Base-by-base conservation (phyloP, 2,888 invertebrate genomes). In the Phoronis australis region DNA sequence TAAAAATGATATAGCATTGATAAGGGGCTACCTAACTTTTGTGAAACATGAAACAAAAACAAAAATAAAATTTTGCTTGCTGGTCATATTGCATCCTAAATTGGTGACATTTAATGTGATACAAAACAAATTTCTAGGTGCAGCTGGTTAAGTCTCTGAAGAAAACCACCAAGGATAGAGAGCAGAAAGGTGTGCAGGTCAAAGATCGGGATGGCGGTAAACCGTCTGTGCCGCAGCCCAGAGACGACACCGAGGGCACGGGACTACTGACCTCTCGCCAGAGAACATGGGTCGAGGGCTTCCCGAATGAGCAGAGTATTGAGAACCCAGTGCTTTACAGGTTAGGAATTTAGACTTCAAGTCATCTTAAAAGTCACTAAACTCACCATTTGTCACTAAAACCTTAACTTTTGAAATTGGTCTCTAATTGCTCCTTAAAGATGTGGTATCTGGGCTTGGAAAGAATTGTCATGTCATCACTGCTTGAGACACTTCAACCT, bases 271-370 rank as follows among this genome's bases (percentile, higher is more conserved):
- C 55, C 6, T 58, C 60, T 21, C 52, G 74, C 52, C 73, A 73
- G 57, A 55, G 56, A 31, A 66, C 71, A 2, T 76, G 76, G 76
- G 59, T 66, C 5, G 66, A 67, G 48, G 68, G 69, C 4, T 68
- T 71, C 45, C 71, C 75, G 25, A 75, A 75, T 65, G 73, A 76
- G 44, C 62, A 64, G 12, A 57, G 68, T 48, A 62, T 66, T 12
- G 73, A 76, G 57, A 76, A 76, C 56, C 75, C 75, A 31, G 68
- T 74, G 27, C 52, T 71, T n/a, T 69, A 65, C 54, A 75, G 69
- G 74, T 72, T 58, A 54, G 61, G 57, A 12, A 15, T 9, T 31
- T 31, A 12, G 9, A 15, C 9, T 31, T 31, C 9, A 31, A 12
- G 15, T 12, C n/a, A n/a, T n/a, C n/a, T n/a, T n/a, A 31, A 31